Conservation (phyloP, 1,140 invertebrate genomes). For the Euura saliciscinereae region DNA sequence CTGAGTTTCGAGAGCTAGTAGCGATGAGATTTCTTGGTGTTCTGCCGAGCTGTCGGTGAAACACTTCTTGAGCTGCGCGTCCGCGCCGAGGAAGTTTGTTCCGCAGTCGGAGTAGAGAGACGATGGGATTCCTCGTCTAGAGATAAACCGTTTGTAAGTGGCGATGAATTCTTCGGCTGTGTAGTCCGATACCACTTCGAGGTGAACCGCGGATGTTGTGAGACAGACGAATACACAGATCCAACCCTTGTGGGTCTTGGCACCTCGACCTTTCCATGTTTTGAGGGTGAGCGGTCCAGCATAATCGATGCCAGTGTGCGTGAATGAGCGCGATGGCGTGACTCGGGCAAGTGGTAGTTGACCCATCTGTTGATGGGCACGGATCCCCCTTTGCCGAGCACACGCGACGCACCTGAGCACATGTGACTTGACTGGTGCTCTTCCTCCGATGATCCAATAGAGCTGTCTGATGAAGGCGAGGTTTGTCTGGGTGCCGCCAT, state of each 20-base stretch:
- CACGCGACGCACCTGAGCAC: conserved; percentile 31
- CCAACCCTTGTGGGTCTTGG: conserved; percentile 9
- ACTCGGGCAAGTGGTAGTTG: conserved; percentile 39
- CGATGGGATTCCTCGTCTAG: background rate
- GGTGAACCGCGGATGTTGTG: background rate
- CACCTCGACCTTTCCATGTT: conserved; percentile 27
- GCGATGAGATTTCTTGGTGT: background rate
- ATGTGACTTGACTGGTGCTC: conserved; percentile 18
- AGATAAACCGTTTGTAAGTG: background rate
- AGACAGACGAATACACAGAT: background rate
- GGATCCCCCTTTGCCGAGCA: background rate
- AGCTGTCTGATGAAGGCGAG: conserved; percentile 28
- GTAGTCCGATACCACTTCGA: background rate
- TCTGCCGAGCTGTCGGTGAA: background rate
- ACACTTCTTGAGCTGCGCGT: background rate
- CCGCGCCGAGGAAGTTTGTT: background rate
- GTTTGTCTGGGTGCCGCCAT: conserved; percentile 38
- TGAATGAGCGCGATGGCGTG: conserved; percentile 36
- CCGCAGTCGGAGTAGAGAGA: background rate
- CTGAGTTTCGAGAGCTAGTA: background rate
- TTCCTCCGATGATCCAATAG: conserved; percentile 34
- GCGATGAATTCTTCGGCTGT: background rate
- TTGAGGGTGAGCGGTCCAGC: conserved; percentile 42
- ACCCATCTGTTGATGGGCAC: conserved; percentile 38
- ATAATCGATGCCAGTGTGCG: conserved; percentile 40